Conservation (phyloP, 2,888 invertebrate species). For the Pyrrhosoma nymphula region DNA sequence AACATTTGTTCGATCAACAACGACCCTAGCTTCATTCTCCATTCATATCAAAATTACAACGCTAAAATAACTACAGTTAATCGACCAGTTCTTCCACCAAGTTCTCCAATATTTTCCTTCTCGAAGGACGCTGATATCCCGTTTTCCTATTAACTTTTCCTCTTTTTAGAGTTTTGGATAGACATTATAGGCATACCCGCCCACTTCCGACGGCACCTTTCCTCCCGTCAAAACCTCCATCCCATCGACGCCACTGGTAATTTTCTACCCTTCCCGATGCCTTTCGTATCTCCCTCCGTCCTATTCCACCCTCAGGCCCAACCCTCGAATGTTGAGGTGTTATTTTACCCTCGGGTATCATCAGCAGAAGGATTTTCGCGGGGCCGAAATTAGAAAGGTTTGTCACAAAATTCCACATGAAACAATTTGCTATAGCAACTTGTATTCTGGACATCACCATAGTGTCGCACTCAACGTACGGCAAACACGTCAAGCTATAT, state of each 20-base stretch:
- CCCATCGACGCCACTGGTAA: neutral
- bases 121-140: neutral
- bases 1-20: no score
- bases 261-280: neutral
- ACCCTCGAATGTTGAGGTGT: neutral
- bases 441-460: no score
- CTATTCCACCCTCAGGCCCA: neutral
- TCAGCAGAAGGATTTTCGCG: no score
- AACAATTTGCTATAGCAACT: no score
- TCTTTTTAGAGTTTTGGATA: neutral
- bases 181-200: neutral
- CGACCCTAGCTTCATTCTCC: no score
- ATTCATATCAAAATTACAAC: no score
- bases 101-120: neutral
- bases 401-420: no score
- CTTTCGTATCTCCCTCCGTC: neutral
- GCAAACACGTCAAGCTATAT: no score
- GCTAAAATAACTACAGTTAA: neutral
- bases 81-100: neutral
- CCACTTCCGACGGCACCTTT: neutral
- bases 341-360: no score
- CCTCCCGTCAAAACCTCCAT: neutral
- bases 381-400: no score
- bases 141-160: neutral
- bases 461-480: no score